Percentiles rank a stretch among this genome's conserved stretches.
Conservation (phyloP, 2,797 vertebrate genomes). For the Oreochromis mossambicus region DNA sequence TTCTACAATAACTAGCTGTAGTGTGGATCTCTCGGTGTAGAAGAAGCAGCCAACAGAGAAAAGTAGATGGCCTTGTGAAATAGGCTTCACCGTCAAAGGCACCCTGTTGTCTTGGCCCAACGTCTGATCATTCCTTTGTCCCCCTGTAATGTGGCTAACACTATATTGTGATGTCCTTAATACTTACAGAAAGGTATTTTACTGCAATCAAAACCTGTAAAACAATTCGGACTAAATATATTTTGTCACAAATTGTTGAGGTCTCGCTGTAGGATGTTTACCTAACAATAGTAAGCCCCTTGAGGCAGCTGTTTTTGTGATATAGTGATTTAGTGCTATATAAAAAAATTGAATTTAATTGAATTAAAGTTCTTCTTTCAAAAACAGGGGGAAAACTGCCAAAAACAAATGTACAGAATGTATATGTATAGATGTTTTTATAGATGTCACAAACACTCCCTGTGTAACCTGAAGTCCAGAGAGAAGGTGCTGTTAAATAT, state of each 20-base stretch:
- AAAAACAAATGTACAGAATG: neutral
- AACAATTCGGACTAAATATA: neutral
- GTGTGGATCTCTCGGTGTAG: fast-evolving
- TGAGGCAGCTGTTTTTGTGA: neutral
- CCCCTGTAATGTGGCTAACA: neutral
- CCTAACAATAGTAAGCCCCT: fast-evolving
- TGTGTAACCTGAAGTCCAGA: neutral
- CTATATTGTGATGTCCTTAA: neutral
- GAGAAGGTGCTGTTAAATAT: neutral
- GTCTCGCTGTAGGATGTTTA: neutral
- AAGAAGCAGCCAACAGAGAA: neutral
- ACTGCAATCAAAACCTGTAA: neutral
- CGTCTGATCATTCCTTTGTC: fast-evolving
- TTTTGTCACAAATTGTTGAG: neutral
- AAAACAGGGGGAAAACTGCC: neutral
- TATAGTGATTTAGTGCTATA: neutral
- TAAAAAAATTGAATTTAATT: fast-evolving
- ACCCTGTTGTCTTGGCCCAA: fast-evolving
- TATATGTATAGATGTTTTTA: neutral
- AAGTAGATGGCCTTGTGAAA: fast-evolving
- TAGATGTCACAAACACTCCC: neutral
- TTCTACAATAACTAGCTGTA: neutral
- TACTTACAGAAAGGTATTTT: neutral
- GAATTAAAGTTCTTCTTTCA: neutral
- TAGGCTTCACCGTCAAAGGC: neutral